Evolutionary conservation across 2,888 invertebrate genomes (phyloP), one percentile per base, ranked within the genome.

Genomic region (Cheilosia grossa): DNA sequence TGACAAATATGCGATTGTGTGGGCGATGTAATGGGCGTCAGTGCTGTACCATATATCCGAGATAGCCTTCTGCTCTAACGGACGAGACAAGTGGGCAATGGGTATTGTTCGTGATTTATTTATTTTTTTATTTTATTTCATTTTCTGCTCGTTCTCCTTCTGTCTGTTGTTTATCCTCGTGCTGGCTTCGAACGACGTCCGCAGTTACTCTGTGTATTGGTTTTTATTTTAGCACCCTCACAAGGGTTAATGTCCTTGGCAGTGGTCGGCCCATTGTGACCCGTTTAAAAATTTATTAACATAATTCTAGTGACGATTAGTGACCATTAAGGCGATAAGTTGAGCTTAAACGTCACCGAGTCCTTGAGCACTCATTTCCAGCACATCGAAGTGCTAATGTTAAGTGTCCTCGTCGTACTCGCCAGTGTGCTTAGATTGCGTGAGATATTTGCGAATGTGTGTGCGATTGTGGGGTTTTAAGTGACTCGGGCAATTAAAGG

Each of bases 31-130:
- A 81, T 75, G 81, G 87, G 19, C 66, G 70, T 78, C 70, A 67
- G 81, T 74, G 63, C 85, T 80, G 69, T 78, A 67, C 51, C 24
- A 21, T 51, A 47, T n/a, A 51, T 42, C 61, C 73, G 27, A 67
- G 67, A 78, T 80, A 83, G 66, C 61, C 51, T 69, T 64, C 59
- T 73, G 54, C 80, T 63, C 72, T 87, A 77, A 87, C 80, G 85
- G 80, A 77, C 75, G 80, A 78, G 72, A 77, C 87, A 87, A 87
- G 86, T 86, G 86, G 70, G 80, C 82, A 87, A 83, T 86, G 86
- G 69, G 80, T 81, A 81, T 87, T 87, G 75, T 86, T 75, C 44
- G 74, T 80, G 86, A 87, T 87, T 87, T 87, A 87, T 85, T 82
- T 87, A 87, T 87, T 87, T 85, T 80, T 78, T 82, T 69, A 81